Base-by-base conservation (phyloP, 1,140 invertebrate genomes). In the Scaptomyza montana region DNA sequence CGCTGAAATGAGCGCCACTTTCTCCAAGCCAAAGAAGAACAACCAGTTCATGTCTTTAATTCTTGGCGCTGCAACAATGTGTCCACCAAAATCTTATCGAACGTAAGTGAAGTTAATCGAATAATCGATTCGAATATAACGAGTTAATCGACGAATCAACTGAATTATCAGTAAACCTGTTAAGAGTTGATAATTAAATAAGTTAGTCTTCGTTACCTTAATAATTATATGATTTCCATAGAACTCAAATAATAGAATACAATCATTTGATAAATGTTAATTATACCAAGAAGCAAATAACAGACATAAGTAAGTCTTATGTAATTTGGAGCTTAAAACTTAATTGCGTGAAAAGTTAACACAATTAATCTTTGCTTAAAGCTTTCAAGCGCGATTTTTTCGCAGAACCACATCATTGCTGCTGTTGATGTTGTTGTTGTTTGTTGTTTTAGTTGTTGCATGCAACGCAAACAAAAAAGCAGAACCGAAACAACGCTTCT, bases 11-110 rank as follows among this genome's bases (percentile, higher is more conserved):
- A 50, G 47, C 55, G 47, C 36, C 50, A 69, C 66, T 69, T 69
- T 69, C 66, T 63, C 66, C 51, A 33, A 16, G 66, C 59, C 65
- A 61, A 61, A 9, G 28, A 33, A 71, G 68, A 71, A 36, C 7
- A 36, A 66, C 47, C 68, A 53, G 68, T 71, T 71, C 28, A 65
- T 39, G 19, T 65, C 54, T 47, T 47, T 5, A n/a, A 59, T 71
- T 56, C 68, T 64, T 64, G 33, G 9, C 36, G n/a, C 62, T 36
- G 62, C 62, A 36, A 46, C 61, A 65, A 33, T 47, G 46, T 16
- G 36, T 64, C 28, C 25, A 25, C 41, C 30, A 16, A 10, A 19
- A 21, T 10, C 12, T 43, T 47, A 72, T 60, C 55, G 69, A 71
- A 21, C 39, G 39, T 1, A 4, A 41, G 39, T 41, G 10, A 41